Conservation (phyloP, 2,888 invertebrate species). For the Eueremaeus valkanovi region DNA sequence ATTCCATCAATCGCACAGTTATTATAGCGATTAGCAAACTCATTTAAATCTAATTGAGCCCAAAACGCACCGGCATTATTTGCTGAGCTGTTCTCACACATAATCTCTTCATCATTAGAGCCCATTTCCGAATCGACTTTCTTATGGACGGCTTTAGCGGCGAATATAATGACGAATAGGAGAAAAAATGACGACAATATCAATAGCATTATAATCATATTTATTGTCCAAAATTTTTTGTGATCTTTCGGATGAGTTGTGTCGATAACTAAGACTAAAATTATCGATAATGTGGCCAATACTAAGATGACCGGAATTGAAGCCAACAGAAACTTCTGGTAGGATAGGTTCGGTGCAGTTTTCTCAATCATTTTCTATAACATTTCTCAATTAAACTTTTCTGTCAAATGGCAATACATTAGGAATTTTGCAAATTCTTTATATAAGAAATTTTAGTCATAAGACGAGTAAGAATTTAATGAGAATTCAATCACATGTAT, state of each 20-base stretch:
- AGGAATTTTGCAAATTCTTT: background rate
- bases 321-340: background rate
- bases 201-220: conserved; percentile 16
- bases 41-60: too few species aligned
- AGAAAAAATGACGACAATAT: conserved; percentile 1
- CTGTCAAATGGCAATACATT: background rate
- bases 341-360: background rate
- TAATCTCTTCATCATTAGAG: background rate
- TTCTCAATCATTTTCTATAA: background rate
- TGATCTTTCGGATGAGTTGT: background rate
- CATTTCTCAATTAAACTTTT: background rate
- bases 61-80: too few species aligned
- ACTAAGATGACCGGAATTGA: background rate
- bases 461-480: background rate
- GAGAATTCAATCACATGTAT: conserved; percentile 1
- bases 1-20: too few species aligned
- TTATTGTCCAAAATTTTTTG: conserved; percentile 6
- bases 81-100: too few species aligned
- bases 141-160: background rate
- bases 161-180: background rate
- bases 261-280: background rate
- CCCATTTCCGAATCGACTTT: background rate
- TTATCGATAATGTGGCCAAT: conserved; percentile 19
- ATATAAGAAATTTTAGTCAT: background rate
- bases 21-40: too few species aligned